A percentile compares a stretch with the other conserved stretches of the same genome.
Conservation (phyloP, 2,113 vertebrate genomes). For the Sceloporus undulatus region DNA sequence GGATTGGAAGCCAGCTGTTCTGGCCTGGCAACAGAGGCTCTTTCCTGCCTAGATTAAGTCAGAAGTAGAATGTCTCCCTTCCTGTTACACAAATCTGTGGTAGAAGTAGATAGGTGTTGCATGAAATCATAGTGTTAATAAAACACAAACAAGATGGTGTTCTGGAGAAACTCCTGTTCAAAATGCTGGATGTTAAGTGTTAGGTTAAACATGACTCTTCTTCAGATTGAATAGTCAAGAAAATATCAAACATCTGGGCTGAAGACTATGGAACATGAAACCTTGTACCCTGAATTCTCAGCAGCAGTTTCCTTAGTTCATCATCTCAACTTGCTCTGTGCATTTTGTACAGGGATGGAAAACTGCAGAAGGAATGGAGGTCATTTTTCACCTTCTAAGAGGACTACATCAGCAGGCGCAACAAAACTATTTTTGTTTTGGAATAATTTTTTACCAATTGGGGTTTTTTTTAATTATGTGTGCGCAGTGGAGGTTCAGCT, state of each 20-base stretch:
- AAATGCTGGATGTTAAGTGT: background rate
- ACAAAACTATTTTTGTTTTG: too few species aligned
- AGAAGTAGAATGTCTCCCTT: background rate
- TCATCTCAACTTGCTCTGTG: background rate
- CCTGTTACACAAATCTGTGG: background rate
- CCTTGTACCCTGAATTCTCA: background rate
- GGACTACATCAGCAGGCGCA: too few species aligned
- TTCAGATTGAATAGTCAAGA: background rate
- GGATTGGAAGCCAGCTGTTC: background rate
- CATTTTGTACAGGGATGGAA: background rate
- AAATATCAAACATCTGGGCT: background rate
- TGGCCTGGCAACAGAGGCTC: background rate
- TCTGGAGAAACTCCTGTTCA: background rate
- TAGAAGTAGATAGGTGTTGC: constrained; percentile 6
- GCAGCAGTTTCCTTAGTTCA: background rate
- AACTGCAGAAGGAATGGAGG: too few species aligned
- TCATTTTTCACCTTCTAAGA: too few species aligned
- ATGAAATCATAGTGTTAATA: background rate
- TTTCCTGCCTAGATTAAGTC: background rate
- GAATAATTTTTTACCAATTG: too few species aligned
- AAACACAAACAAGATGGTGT: background rate
- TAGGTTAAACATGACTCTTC: background rate
- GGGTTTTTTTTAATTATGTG: too few species aligned
- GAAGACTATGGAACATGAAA: background rate
- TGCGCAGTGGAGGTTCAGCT: too few species aligned